Conservation (phyloP, 1,140 invertebrate genomes). For the Diploscapter pachys region DNA sequence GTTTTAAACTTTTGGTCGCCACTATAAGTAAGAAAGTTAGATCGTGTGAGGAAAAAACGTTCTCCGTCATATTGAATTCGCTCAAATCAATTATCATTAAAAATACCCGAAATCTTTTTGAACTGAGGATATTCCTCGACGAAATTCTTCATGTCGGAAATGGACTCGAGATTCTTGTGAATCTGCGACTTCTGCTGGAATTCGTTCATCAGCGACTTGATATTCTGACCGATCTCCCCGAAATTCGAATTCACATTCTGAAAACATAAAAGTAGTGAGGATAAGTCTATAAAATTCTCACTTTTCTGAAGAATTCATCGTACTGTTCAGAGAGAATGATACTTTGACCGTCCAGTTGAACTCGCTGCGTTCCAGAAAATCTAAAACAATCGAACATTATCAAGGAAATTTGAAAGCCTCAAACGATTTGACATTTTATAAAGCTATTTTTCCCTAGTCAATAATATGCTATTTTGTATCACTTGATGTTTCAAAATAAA, state of each 20-base stretch:
- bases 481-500: too few species aligned
- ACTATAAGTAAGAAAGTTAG: too few species aligned
- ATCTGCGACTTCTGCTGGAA: conserved; percentile 92
- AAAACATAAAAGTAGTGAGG: conserved; percentile 24
- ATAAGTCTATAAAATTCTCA: conserved; percentile 58
- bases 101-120: conserved; percentile 88
- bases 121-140: conserved; percentile 97
- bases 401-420: too few species aligned
- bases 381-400: too few species aligned
- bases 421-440: too few species aligned
- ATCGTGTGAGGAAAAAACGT: too few species aligned
- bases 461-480: too few species aligned
- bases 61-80: too few species aligned
- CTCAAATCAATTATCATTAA: too few species aligned
- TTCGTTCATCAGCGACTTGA: conserved; percentile 93
- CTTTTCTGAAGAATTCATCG: conserved; percentile 93
- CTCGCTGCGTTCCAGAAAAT: conserved; percentile 61
- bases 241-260: conserved; percentile 93
- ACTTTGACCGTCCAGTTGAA: conserved; percentile 75
- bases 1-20: too few species aligned
- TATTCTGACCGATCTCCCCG: conserved; percentile 94
- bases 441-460: too few species aligned
- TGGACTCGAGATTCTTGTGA: conserved; percentile 90
- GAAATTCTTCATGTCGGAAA: conserved; percentile 97
- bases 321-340: conserved; percentile 62